Evolutionary conservation across 2,888 invertebrate species (phyloP), one percentile per base, ranked within the genome.

Genomic region (Pantelozetes paolii): DNA sequence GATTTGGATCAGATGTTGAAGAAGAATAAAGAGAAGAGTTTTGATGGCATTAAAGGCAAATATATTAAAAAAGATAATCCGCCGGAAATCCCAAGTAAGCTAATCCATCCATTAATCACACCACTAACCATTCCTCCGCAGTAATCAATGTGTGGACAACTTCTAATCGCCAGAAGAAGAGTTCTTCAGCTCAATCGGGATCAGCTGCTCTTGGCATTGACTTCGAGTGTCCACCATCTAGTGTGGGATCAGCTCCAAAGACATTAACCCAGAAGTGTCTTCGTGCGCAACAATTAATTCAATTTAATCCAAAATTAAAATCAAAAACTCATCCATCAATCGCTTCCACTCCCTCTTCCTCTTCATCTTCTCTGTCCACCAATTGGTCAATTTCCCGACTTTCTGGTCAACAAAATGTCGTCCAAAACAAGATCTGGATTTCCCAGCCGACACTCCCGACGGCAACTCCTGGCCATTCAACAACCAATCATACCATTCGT

Each of bases 1-100:
- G 9, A 36, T 30, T 11, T 64, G 8, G 32, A 20, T n/a, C n/a
- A 9, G 30, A 64, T 64, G 64, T 36, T 64, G 30, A 64, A 32
- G n/a, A 64, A 64, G 20, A 64, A 36, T 3, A 36, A 32, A 78
- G 78, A 71, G 78, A 78, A 57, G 62, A 72, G 11, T 78, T 77
- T 30, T 48, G 79, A 79, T 76, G 79, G 79, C 36, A 78, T 79
- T 18, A 76, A 75, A 50, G 80, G 80, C 26, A 79, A 79, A 76
- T 80, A 80, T 74, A 79, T 80, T 1, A 80, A 80, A 70, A 79
- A 79, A 71, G 80, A 80, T 62, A 78, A 76, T 28, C 80, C 80
- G 40, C 80, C 80, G 13, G 78, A 79, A 71, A 72, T 80, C 20
- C 78, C 78, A 23, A 78, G 78, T 78, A 75, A 73, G 71, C 9